Evolutionary conservation across 2,113 vertebrate species (phyloP), one percentile per base, ranked within the genome.

Genomic region (Regulus satrapa): DNA sequence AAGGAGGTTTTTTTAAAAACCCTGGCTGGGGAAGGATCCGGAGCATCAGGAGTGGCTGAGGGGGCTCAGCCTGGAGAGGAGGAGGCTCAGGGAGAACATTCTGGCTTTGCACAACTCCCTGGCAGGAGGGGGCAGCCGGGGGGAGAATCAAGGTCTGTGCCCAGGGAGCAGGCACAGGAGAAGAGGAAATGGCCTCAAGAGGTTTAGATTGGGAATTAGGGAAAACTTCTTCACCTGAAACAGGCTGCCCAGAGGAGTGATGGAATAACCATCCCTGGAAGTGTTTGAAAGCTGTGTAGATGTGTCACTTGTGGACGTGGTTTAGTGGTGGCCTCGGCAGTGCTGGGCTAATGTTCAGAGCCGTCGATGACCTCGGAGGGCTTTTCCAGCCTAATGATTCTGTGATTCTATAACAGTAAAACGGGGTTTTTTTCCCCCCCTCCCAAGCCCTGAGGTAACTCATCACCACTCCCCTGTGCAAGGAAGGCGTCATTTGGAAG

Each of bases 1-100:
- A 32, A 4, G 2, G 23, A 10, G 9, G 0, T 74, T 94, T 80
- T 55, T 52, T n/a, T n/a, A n/a, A n/a, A n/a, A n/a, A 17, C 14
- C 25, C 23, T 8, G 28, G 7, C 6, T 46, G 10, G 46, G n/a
- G n/a, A 52, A 61, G 46, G 62, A 14, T 0, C 5, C 62, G 31
- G 21, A 32, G 31, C 40, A 6, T 2, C n/a, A 68, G 29, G 14
- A 25, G 14, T 0, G 0, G 38, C 45, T 48, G 61, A 46, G 20
- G 16, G 36, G 13, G 10, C 52, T 67, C 24, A 13, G 17, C 19
- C 29, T 82, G 77, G 62, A 40, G 62, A 4, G 61, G 19, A 61
- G 25, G 68, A 46, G n/a, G 20, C 40, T 75, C 54, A 31, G n/a
- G 16, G 18, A 11, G 14, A 0, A 34, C 31, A 25, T 36, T 41